Conservation (phyloP, 2,888 invertebrate genomes). For the Patella caerulea region DNA sequence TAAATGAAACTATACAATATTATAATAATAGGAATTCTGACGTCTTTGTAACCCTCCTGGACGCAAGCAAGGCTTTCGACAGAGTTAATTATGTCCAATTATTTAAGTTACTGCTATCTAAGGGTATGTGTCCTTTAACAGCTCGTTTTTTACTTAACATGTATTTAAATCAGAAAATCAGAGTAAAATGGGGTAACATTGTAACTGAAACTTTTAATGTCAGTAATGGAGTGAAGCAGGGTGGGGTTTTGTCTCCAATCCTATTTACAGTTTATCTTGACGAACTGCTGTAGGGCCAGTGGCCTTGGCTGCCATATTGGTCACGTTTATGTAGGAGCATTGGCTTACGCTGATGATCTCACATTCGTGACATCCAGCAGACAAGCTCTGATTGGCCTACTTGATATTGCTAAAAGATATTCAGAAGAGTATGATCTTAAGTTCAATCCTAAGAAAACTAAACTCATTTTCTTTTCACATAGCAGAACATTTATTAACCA, state of each 20-base stretch:
- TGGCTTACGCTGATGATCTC: neutral
- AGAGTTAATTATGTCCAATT: too few species aligned
- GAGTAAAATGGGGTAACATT: conserved; percentile 3
- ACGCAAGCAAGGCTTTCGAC: too few species aligned
- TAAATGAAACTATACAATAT: too few species aligned
- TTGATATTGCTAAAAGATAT: neutral
- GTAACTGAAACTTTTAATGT: conserved; percentile 16
- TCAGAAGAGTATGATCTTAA: conserved; percentile 6
- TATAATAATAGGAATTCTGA: too few species aligned
- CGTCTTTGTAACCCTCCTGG: too few species aligned
- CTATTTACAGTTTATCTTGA: too few species aligned
- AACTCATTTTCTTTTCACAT: conserved; percentile 2
- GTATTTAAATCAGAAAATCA: neutral
- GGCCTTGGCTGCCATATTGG: too few species aligned
- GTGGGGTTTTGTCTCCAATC: too few species aligned
- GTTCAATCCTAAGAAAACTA: conserved; percentile 2
- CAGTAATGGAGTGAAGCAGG: conserved; percentile 11
- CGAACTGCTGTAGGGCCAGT: too few species aligned
- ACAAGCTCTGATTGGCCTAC: neutral
- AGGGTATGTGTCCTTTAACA: neutral
- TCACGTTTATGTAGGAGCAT: too few species aligned
- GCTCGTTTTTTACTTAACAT: neutral
- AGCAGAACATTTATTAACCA: too few species aligned
- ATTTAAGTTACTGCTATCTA: too few species aligned
- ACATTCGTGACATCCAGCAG: neutral